Evolutionary conservation across 2,888 invertebrate species (phyloP).

Genomic region (Acleris sparsana): DNA sequence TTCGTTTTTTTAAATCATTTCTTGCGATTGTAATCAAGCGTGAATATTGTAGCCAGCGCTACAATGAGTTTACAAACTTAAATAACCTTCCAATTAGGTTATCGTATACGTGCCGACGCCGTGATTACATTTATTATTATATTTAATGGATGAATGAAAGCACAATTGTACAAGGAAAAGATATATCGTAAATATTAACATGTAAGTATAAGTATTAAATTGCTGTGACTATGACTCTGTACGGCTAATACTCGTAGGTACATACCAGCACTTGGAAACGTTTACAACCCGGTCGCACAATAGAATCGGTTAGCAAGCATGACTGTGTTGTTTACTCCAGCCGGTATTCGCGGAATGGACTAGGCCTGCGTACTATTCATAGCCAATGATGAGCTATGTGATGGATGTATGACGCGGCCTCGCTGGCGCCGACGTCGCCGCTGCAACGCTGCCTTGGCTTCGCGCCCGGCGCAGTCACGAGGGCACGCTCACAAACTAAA

Average conservation of each 20-base stretch:
- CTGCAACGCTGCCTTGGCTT: constrained; percentile 42
- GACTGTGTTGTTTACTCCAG: constrained; percentile 66
- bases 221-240: constrained; percentile 5
- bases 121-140: constrained; percentile 47
- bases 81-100: constrained; percentile 54
- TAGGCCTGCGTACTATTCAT: constrained; percentile 72
- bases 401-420: constrained; percentile 79
- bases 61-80: constrained; percentile 63
- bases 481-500: constrained; percentile 43
- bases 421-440: constrained; percentile 52
- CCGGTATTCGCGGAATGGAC: constrained; percentile 74
- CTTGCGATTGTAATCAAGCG: constrained; percentile 40
- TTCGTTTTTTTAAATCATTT: neutral
- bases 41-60: constrained; percentile 53
- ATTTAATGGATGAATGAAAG: constrained; percentile 52
- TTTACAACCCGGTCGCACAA: constrained; percentile 37
- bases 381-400: constrained; percentile 73
- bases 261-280: constrained; percentile 1
- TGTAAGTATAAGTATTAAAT: neutral
- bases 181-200: neutral
- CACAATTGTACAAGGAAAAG: constrained; percentile 18
- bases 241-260: too few species aligned
- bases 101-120: constrained; percentile 53
- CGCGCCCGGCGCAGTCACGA: constrained; percentile 59
- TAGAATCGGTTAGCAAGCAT: constrained; percentile 49